Conservation (phyloP, 1,140 invertebrate genomes). For the Matsumurasca onukii region DNA sequence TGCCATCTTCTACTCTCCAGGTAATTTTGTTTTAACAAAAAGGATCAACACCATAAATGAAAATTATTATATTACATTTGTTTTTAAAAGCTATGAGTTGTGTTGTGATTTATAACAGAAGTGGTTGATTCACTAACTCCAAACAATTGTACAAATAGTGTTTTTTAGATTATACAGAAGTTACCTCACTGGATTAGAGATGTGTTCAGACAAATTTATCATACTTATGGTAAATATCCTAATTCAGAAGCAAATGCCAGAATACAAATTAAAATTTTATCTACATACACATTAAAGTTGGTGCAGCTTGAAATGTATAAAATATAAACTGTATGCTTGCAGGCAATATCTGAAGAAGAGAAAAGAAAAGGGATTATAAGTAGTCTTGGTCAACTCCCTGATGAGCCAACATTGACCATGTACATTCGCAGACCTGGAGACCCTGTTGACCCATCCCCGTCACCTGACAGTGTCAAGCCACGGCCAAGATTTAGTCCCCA, state of each 20-base stretch:
- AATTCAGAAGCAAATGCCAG: too few relatives aligned
- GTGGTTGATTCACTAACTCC: neutral
- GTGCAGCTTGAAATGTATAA: too few relatives aligned
- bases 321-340: too few relatives aligned
- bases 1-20: slow-evolving; percentile 50
- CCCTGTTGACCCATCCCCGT: slow-evolving; percentile 7
- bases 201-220: too few relatives aligned
- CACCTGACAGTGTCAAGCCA: slow-evolving; percentile 32
- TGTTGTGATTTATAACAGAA: neutral
- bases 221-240: too few relatives aligned
- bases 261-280: too few relatives aligned
- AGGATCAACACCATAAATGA: too few relatives aligned
- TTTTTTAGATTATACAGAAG: neutral
- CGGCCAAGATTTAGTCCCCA: slow-evolving; percentile 40
- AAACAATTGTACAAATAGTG: neutral
- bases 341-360: slow-evolving; percentile 59
- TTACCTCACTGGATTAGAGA: too few relatives aligned
- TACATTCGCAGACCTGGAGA: slow-evolving; percentile 59
- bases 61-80: too few relatives aligned
- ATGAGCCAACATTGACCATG: slow-evolving; percentile 59
- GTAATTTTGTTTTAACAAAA: too few relatives aligned
- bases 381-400: slow-evolving; percentile 49
- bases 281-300: too few relatives aligned
- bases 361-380: slow-evolving; percentile 54
- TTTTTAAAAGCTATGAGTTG: too few relatives aligned